Percentiles rank a stretch among this genome's conserved stretches.
Conservation (phyloP, 2,113 vertebrate genomes). For the Electrona antarctica region DNA sequence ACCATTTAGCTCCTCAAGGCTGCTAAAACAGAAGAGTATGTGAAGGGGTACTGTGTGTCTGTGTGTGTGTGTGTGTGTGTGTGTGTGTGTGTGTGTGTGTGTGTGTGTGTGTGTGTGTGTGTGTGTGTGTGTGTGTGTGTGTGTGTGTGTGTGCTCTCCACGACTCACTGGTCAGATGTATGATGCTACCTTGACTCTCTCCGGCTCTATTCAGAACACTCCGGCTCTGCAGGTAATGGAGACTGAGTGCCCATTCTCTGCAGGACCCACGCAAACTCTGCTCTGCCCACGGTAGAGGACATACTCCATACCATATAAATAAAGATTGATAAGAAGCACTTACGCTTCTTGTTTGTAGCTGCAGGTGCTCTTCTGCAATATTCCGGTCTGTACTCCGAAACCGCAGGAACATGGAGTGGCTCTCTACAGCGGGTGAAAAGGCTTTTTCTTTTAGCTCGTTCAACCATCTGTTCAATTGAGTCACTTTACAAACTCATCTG, state of each 20-base stretch:
- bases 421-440: too few species aligned
- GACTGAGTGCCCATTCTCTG: conserved; percentile 58
- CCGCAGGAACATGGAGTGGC: too few species aligned
- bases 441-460: too few species aligned
- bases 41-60: conserved; percentile 49
- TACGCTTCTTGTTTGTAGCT: too few species aligned
- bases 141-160: conserved; percentile 54
- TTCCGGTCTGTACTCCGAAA: too few species aligned
- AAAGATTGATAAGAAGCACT: too few species aligned
- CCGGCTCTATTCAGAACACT: conserved; percentile 50
- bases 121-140: conserved; percentile 17
- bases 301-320: too few species aligned
- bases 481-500: too few species aligned
- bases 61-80: conserved; percentile 25
- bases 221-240: conserved; percentile 61
- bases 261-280: conserved; percentile 10
- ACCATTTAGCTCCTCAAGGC: conserved; percentile 79
- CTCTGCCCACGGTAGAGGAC: not conserved
- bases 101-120: conserved; percentile 26
- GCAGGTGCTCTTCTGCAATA: too few species aligned
- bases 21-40: conserved; percentile 63
- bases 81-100: not conserved
- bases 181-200: conserved; percentile 72
- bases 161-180: conserved; percentile 72
- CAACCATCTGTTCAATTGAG: too few species aligned